Evolutionary conservation across 2,888 invertebrate genomes (phyloP), one percentile per base, ranked within the genome.

Genomic region (Therioaphis trifolii): DNA sequence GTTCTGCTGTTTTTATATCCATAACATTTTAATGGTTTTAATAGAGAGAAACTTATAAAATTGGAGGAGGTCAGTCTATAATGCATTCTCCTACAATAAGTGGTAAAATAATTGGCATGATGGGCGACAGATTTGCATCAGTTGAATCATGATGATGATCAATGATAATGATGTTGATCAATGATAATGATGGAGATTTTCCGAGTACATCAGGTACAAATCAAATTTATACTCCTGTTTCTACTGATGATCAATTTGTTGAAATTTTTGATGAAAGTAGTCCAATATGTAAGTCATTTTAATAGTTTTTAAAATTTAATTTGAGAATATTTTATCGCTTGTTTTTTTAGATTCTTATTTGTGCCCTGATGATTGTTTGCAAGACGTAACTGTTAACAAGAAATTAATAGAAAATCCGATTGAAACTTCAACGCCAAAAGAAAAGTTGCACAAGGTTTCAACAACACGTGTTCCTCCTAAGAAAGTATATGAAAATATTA

Each of bases 1-100:
- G 27, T 27, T 61, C 14, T 61, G 61, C 27, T 61, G 61, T 29
- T 61, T 61, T 61, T 61, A 61, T 61, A 0, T 61, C 29, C 61
- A 61, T 61, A 61, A 61, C 61, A 61, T 66, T 66, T 40, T 1
- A 40, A 66, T 66, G 35, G n/a, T 66, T 18, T 66, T 66, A 29
- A 61, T 66, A 66, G 68, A 46, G 9, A 46, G 69, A 69, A 5
- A 69, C 46, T 24, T 69, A 46, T 46, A 69, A 69, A 69, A 68
- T 21, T 21, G 69, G 69, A 46, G 43, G 69, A 29, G 69, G 69
- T 5, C 12, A 69, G 46, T 24, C 46, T 46, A 7, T 46, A 29
- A 18, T 29, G 24, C 15, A 46, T 46, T 69, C 18, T 24, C 24
- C 46, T 24, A 43, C 69, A 14, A 46, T 46, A 46, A 69, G 46